Percentiles rank a stretch among this genome's conserved stretches.
Evolutionary conservation across 2,797 vertebrate species (phyloP).

Genomic region (Phrynocephalus vlangalii): DNA sequence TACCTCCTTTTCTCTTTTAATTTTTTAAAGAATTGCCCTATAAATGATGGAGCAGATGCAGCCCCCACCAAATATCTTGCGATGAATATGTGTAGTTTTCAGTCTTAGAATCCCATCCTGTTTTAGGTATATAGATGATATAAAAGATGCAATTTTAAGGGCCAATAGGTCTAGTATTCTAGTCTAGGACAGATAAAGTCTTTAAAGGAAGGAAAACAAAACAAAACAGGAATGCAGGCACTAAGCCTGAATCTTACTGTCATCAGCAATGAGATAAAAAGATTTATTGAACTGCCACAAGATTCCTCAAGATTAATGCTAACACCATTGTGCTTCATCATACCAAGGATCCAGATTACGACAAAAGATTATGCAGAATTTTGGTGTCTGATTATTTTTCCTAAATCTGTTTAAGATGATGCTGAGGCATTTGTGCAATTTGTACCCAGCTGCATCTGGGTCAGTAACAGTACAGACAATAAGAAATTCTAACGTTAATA

Average conservation of each 20-base stretch:
- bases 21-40: no score
- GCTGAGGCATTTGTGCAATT: constrained; percentile 30
- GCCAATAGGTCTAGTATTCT: neutral
- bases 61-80: no score
- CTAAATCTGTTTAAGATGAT: constrained; percentile 48
- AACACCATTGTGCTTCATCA: constrained; percentile 38
- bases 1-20: no score
- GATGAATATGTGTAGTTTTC: no score
- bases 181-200: no score
- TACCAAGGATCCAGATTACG: constrained; percentile 53
- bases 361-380: constrained; percentile 51
- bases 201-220: accelerated
- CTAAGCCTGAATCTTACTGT: constrained; percentile 24
- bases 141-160: neutral
- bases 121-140: neutral
- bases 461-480: constrained; percentile 1
- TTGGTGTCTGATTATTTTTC: constrained; percentile 51
- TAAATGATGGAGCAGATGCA: no score
- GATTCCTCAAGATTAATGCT: constrained; percentile 57
- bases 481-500: neutral
- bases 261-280: constrained; percentile 27
- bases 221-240: neutral
- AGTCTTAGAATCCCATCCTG: no score
- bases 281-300: constrained; percentile 43
- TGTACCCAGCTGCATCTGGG: constrained; percentile 11